phyloP scores from a whole-genome alignment of 2,888 invertebrate genomes.

The Amphipyra tragopoginis region DNA sequence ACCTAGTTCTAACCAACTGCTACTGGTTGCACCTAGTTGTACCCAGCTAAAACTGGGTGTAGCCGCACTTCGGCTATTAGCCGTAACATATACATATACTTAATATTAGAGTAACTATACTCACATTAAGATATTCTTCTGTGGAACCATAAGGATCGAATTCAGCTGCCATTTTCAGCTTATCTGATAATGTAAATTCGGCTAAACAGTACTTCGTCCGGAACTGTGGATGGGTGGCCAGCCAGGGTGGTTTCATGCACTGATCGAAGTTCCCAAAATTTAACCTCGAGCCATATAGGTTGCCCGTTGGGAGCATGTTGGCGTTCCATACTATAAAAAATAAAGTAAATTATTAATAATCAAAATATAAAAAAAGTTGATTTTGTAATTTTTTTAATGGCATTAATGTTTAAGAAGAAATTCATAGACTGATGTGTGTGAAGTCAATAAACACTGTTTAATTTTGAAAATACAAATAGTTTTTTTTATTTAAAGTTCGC shows the following conservation, averaged over 20 bases:
- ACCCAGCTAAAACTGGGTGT: too few species aligned
- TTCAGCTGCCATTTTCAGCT: conserved; percentile 6
- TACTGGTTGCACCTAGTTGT: too few species aligned
- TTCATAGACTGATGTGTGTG: too few species aligned
- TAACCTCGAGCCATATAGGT: conserved; percentile 44
- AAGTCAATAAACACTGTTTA: too few species aligned
- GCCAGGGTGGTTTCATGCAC: conserved; percentile 56
- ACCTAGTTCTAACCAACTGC: too few species aligned
- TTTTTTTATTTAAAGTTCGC: too few species aligned
- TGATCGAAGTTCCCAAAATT: conserved; percentile 59
- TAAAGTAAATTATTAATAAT: background rate
- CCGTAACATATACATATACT: too few species aligned
- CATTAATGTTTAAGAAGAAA: too few species aligned
- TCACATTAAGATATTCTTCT: conserved; percentile 48
- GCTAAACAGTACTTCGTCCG: conserved; percentile 56
- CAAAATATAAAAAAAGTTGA: too few species aligned
- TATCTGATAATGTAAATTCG: conserved; percentile 36
- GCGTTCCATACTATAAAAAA: conserved; percentile 57
- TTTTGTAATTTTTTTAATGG: too few species aligned
- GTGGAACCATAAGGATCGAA: conserved; percentile 42
- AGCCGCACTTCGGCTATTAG: too few species aligned
- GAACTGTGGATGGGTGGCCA: conserved; percentile 37
- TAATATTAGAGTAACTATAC: conserved; percentile 27
- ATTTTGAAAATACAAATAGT: too few species aligned
- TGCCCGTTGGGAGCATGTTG: conserved; percentile 55